Base-by-base conservation (phyloP, 2,113 vertebrate genomes). In the Oryzias woworae region DNA sequence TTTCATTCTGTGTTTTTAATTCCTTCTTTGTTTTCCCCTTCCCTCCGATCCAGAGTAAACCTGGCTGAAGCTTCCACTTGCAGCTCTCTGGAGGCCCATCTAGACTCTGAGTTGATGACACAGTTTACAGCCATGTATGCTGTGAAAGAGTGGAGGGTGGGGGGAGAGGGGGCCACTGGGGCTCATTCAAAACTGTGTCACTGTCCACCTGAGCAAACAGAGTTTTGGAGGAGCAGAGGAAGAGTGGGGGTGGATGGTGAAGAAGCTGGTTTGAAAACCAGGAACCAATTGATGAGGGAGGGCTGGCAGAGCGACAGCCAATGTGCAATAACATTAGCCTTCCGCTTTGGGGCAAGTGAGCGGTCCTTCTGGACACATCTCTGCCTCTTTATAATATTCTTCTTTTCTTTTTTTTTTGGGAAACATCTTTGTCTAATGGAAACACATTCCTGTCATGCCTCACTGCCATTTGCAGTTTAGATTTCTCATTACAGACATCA, bases 401-500 rank as follows among this genome's bases (percentile, higher is more conserved):
- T 72, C 60, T 73, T 71, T 77, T 58, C 53, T 64, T 65, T 77
- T 93, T 93, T 93, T 91, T 92, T 89, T 92, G 88, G 85, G 86
- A 86, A 84, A 75, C 87, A 74, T 87, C 91, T 94, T 91, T 91
- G 88, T 96, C 95, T 95, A 98, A 94, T 96, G 90, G 94, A 96
- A 98, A 97, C 94, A 97, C 95, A 98, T 96, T 95, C 94, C 91
- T 95, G 94, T 93, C 94, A 97, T 98, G 96, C 96, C 94, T 97
- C 94, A 89, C 92, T 97, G 96, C 94, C 92, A 91, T 94, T 95
- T 93, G 89, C 89, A 95, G 96, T 97, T 98, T 98, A 94, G 92
- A 95, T 96, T 97, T 94, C 95, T 93, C 94, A 94, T 96, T 96
- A 94, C 93, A 96, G 95, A 96, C 92, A 94, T 89, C 83, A 92